Conservation (phyloP, 2,113 vertebrate species). For the Ptyas mucosa region DNA sequence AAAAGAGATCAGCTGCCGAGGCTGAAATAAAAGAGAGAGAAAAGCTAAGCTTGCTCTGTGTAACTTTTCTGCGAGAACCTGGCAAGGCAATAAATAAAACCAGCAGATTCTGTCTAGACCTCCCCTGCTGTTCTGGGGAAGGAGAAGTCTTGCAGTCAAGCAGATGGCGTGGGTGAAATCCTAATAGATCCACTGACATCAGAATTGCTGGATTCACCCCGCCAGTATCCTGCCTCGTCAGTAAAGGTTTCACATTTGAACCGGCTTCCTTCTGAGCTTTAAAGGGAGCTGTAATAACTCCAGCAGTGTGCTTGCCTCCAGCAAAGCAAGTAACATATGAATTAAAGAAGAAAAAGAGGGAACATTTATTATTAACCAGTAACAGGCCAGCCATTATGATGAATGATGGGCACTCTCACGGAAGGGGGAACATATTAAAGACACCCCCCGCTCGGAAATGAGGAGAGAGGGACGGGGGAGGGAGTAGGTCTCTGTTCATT, state of each 20-base stretch:
- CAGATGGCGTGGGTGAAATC: slow-evolving; percentile 51
- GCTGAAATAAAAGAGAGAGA: slow-evolving; percentile 29
- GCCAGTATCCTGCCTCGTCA: slow-evolving; percentile 10
- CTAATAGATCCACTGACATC: slow-evolving; percentile 52
- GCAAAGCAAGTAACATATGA: accelerated
- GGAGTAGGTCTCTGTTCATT: neutral
- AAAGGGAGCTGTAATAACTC: slow-evolving; percentile 6
- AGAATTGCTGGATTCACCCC: slow-evolving; percentile 21
- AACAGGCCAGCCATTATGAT: neutral
- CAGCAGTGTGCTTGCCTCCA: slow-evolving; percentile 1
- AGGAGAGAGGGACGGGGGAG: neutral
- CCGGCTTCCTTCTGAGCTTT: neutral
- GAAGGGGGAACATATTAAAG: neutral
- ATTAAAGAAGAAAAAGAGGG: neutral
- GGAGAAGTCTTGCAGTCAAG: slow-evolving; percentile 48
- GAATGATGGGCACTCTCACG: neutral
- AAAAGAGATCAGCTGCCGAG: slow-evolving; percentile 44
- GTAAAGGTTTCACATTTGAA: slow-evolving; percentile 18
- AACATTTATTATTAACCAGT: slow-evolving; percentile 12
- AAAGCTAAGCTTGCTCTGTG: slow-evolving; percentile 28
- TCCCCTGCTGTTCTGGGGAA: slow-evolving; percentile 65
- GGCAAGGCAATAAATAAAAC: slow-evolving; percentile 34
- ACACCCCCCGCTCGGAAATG: neutral
- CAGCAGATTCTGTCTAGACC: slow-evolving; percentile 62
- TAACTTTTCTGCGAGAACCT: slow-evolving; percentile 52